Evolutionary conservation across 2,113 vertebrate species (phyloP), one percentile per base, ranked within the genome.

Genomic region (Aphelocoma coerulescens): DNA sequence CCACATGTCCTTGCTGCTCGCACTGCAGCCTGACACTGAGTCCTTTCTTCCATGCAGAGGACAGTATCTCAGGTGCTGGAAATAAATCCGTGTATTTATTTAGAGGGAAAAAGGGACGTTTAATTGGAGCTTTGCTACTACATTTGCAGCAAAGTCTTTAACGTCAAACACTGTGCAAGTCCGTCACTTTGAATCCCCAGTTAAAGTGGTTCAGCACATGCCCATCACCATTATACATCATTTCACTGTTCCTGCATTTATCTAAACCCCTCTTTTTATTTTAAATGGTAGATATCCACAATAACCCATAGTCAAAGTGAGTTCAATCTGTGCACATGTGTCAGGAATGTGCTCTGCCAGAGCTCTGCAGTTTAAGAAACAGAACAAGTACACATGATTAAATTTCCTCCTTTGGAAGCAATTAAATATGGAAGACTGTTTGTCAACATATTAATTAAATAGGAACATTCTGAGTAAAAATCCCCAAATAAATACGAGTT

Each of bases 391-490:
- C 88, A 92, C 83, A 89, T 54, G 69, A 97, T 91, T 93, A 84
- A 85, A 94, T 92, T 91, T 91, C 91, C 54, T 92, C 66, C 83
- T 93, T 96, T 91, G 88, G 84, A 96, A 96, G 89, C 80, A 89
- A 93, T 92, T 96, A 94, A 95, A 75, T 55, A 76, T 76, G 76
- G 69, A 92, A 89, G 80, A 85, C 7, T 91, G 90, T 95, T 96
- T 95, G 95, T 92, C 95, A 96, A 94, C 93, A 91, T 94, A 96
- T 94, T 95, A 94, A 96, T 96, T 93, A 95, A 95, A 95, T 51
- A 91, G 88, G 66, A 97, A 95, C 59, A 75, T 85, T 94, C 69
- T 81, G 68, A 87, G 80, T 72, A 85, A 94, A 95, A 94, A 78
- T 52, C 67, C 65, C 85, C 2, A 92, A 95, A 96, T 82, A 94